Evolutionary conservation across 2,888 invertebrate genomes (phyloP), one percentile per base, ranked within the genome.

Genomic region (Amphiduros pacificus): DNA sequence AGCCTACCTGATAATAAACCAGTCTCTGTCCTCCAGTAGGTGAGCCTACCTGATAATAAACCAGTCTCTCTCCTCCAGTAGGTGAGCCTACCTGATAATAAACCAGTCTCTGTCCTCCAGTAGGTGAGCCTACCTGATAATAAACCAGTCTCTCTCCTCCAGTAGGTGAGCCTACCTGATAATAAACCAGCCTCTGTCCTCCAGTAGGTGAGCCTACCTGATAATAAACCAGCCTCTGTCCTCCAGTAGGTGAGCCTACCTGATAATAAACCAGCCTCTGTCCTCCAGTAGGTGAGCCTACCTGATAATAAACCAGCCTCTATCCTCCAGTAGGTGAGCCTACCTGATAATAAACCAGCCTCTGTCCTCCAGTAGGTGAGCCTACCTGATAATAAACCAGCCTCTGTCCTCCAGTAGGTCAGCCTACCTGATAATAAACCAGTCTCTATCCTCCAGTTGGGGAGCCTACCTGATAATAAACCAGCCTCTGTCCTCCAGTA

Each of bases 271-370:
- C 32, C 94, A 90, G 1, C 98, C 97, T 74, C 94, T 86, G 72
- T 94, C 94, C 77, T 95, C 93, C 61, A 98, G 83, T 62, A 98
- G 86, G 62, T 88, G 87, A 54, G 6, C 55, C 9, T 80, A 92
- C 93, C 96, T 89, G 69, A 99, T 94, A 64, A 99, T 97, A 76
- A 98, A 94, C 32, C 94, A 90, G 1, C 98, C 97, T 74, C 94
- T 86, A 72, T 94, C 94, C 77, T 95, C 93, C 61, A 98, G 83
- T 62, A 98, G 86, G 62, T 88, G 87, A 54, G 6, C 55, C 9
- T 80, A 92, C 93, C 96, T 89, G 69, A 99, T 94, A 64, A 99
- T 97, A 76, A 98, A 94, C 32, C 94, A 90, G 1, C 98, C 97
- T 74, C 94, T 86, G 72, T 94, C 94, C 77, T 95, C 93, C 61